Base-by-base conservation (phyloP, 2,113 vertebrate species). In the Poeciliopsis turrubarensis region DNA sequence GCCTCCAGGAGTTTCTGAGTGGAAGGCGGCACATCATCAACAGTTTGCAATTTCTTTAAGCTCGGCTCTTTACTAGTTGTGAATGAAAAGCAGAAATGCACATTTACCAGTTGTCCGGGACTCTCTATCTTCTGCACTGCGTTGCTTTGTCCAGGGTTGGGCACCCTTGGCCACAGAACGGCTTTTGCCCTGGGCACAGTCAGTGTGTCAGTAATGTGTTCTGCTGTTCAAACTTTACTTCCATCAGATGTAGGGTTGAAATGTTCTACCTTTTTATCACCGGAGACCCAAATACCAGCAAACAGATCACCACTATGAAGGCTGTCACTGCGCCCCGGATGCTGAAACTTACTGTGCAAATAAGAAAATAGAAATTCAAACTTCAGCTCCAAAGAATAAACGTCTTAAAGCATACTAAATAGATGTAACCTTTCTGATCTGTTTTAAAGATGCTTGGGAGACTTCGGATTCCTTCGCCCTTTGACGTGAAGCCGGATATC, bases 131-230 rank as follows among this genome's bases (percentile, higher is more conserved):
- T 94, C 84, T 94, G 94, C 65, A 96, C 90, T 13, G 91, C 93
- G 1, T 79, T 90, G 88, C 96, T 96, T 4, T 94, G 92, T 68
- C 70, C 82, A 13, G 96, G 96, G 76, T 89, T 95, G 10, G 96
- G 96, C 71, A 96, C 84, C 71, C 86, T 94, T 2, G 92, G 92
- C 95, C 95, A 96, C 65, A 94, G 60, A 54, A 74, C 13, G 10
- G n/a, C 44, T 73, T 87, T 89, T 1, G 17, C 34, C 75, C 88
- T 91, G 47, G 5, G 66, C 31, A 29, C 25, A 57, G 31, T 5
- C 51, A 57, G 17, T 25, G 14, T 4, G 15, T 41, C 8, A 34
- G 17, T 47, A 22, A 8, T 26, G 32, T 27, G 14, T 66, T 66
- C 7, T 44, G 6, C 39, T 19, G 4, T 47, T 47, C 25, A 57